Base-by-base conservation (phyloP, 2,797 vertebrate species). In the Oreortyx pictus region DNA sequence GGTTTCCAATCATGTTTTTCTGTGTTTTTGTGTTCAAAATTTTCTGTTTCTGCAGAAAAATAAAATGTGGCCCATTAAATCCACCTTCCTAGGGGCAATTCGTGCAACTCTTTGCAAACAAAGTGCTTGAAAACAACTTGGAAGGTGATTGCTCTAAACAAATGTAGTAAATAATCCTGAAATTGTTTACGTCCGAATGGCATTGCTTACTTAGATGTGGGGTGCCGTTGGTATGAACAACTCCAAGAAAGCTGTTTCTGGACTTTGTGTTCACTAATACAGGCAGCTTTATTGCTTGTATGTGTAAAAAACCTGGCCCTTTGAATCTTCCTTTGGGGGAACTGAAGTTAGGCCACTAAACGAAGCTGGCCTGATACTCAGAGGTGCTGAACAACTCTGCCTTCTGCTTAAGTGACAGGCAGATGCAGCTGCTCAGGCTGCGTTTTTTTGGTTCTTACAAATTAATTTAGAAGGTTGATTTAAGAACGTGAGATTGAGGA, bases 101-200 rank as follows among this genome's bases (percentile, higher is more conserved):
- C 90, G 88, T 95, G 77, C 74, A 77, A 65, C 57, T 88, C 81
- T 87, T 64, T 79, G 87, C 74, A 93, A 94, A 80, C 93, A 91
- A 91, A 92, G 35, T 0, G 1, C 87, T 86, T 79, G 65, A 92
- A 84, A 74, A 41, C 76, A 81, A 79, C 64, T 85, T 89, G 74
- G 65, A 88, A 95, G 85, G 89, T 84, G 86, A 89, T 95, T 93
- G 76, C 86, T 50, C 85, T 90, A 91, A 96, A 93, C 71, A 89
- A 95, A 88, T 76, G 75, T 89, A 76, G 89, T 95, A 94, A 95
- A 93, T 91, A 94, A 93, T 94, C 87, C 85, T 86, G 93, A 88
- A 95, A 95, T 88, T 92, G 83, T 95, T 95, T 95, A 35, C 93
- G 94, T 91, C 79, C 95, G 90, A 95, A 93, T 95, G 41, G 89